Evolutionary conservation across 2,888 invertebrate species (phyloP), one percentile per base, ranked within the genome.

Genomic region (Diachrysia chrysitis): DNA sequence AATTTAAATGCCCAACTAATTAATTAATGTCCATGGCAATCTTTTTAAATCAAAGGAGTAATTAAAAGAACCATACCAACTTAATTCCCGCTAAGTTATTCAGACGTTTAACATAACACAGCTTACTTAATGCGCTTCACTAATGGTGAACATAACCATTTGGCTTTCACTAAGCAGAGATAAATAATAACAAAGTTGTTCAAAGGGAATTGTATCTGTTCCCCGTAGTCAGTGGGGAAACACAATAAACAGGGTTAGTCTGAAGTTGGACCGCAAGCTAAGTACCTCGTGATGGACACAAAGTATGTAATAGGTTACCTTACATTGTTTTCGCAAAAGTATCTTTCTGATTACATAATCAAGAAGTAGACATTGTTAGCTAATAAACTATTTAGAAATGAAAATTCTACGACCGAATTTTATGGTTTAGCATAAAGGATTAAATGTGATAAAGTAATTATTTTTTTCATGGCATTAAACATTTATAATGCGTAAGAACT

Each of bases 151-250:
- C 82, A 79, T 79, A 82, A 82, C 82, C 81, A 77, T 82, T 82
- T 63, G 73, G 69, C 78, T 81, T 81, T 83, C 71, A 78, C 71
- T 73, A 68, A 73, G 66, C 72, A 66, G 56, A 81, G 76, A 81
- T 81, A 81, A 79, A 77, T 75, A 81, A 82, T 74, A 83, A 84
- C 85, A 85, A 79, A 78, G 76, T 83, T 82, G 77, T 78, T 78
- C 77, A 84, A 84, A 78, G 76, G 70, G 79, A 84, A 82, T 83
- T 79, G 70, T 84, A 83, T 68, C 65, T 69, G 77, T 86, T 84
- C 83, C 77, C 69, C 56, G 82, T 83, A 84, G 77, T 81, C 58
- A 71, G 66, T 77, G 69, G 76, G 76, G 82, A 84, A 83, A 85
- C 79, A 81, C 84, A 84, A 85, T 76, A 85, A 88, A 87, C 81